Evolutionary conservation across 2,888 invertebrate genomes (phyloP), one percentile per base, ranked within the genome.

Genomic region (Synergus itoensis): DNA sequence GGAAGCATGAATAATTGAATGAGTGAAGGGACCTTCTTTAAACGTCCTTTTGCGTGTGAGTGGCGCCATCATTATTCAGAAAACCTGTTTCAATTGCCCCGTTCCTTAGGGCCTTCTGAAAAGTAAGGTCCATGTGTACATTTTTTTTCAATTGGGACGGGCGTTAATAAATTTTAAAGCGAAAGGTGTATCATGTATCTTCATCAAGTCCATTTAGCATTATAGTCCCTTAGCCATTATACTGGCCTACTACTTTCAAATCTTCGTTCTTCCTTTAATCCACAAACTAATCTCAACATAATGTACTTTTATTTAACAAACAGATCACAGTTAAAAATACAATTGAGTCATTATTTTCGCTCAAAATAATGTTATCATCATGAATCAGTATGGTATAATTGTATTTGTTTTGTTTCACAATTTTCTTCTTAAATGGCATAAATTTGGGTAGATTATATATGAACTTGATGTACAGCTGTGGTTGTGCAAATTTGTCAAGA

Each of bases 401-500:
- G 53, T 53, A 53, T 53, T 53, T 53, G n/a, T n/a, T 53, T n/a
- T 53, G 53, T 53, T 53, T n/a, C 53, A 8, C 9, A 53, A 53
- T n/a, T 53, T n/a, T n/a, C 53, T 53, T n/a, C 0, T n/a, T 18
- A 53, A n/a, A 53, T 53, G 53, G n/a, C 53, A 53, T 53, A 53
- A 53, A 53, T 53, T 53, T 53, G n/a, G 2, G n/a, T n/a, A 9
- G n/a, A 9, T n/a, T 53, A n/a, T 8, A 53, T n/a, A n/a, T n/a
- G n/a, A 53, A n/a, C n/a, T 53, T 53, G 53, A 53, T n/a, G 53
- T 53, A 53, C n/a, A 53, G 7, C 53, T 53, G 53, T 53, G n/a
- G n/a, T 53, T 53, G 53, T 53, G 53, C 53, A 53, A 53, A 53
- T 53, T 53, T 53, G 53, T 53, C 77, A 81, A 79, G 76, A 78